Evolutionary conservation across 2,797 vertebrate species (phyloP).

Genomic region (Brotula barbata): DNA sequence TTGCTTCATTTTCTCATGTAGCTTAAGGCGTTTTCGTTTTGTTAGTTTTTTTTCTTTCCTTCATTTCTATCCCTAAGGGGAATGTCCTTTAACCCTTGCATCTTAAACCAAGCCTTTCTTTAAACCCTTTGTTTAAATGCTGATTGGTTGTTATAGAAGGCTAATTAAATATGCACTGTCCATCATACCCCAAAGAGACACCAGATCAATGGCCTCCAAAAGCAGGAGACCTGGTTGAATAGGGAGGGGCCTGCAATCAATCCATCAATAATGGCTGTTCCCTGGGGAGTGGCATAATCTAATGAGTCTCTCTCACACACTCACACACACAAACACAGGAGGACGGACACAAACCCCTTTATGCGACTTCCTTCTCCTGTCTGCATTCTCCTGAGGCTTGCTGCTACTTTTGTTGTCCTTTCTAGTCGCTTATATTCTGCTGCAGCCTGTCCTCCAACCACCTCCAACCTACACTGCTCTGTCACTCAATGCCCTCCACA

Average conservation of each 20-base stretch:
- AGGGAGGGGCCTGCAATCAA: slow-evolving; percentile 74
- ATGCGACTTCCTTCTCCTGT: slow-evolving; percentile 56
- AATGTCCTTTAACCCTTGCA: slow-evolving; percentile 41
- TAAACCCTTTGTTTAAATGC: slow-evolving; percentile 38
- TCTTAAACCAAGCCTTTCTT: slow-evolving; percentile 31
- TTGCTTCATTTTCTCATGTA: no score
- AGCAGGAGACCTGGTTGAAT: slow-evolving; percentile 54
- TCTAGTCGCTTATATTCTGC: slow-evolving; percentile 34
- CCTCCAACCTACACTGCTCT: slow-evolving; percentile 27
- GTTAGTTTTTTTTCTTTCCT: no score
- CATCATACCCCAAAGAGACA: slow-evolving; percentile 66
- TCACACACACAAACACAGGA: not conserved
- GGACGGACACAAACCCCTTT: slow-evolving; percentile 45
- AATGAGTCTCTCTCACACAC: slow-evolving; percentile 59
- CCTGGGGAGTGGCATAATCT: slow-evolving; percentile 71
- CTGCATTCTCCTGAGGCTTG: slow-evolving; percentile 36
- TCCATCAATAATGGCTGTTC: slow-evolving; percentile 73
- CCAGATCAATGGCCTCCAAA: slow-evolving; percentile 67
- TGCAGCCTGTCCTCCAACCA: slow-evolving; percentile 15
- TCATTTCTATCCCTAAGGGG: slow-evolving; percentile 4
- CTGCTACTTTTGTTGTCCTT: slow-evolving; percentile 30
- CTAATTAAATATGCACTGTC: slow-evolving; percentile 72
- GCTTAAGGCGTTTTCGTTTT: no score
- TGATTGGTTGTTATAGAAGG: slow-evolving; percentile 55
- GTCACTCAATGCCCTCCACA: slow-evolving; percentile 45